Evolutionary conservation across 1,140 invertebrate species (phyloP), one percentile per base, ranked within the genome.

Genomic region (Olivierus martensii): DNA sequence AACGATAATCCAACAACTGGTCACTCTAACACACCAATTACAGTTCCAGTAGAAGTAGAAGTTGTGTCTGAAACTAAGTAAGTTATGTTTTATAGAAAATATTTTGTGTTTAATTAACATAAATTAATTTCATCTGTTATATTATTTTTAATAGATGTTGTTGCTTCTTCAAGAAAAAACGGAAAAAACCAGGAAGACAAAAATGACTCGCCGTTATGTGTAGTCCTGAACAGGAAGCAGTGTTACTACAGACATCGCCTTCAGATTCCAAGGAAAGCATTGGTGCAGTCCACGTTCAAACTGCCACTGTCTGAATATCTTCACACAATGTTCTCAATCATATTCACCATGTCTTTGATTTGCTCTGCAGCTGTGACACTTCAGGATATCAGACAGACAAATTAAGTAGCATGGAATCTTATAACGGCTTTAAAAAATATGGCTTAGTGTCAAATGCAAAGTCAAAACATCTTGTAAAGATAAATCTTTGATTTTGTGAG

Each of bases 11-110:
- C 89, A 21, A 90, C 86, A 44, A 90, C 87, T 62, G 91, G 89
- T 49, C 90, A 94, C 73, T 94, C 89, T 65, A 94, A 94, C 71
- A 93, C 90, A 60, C 91, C 90, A 54, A 94, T 95, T 66, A 91
- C 89, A 55, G 83, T 84, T 66, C 82, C 82, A 61, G 83, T 86
- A 69, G 92, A 95, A 76, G 83, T 91, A 39, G 92, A 95, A 68
- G 82, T 90, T 46, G 67, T 70, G 34, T 72, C 72, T 55, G 73
- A 74, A 63, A 74, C 72, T 54, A 75, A 74, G 73, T 75, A 69
- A 60, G 71, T 66, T 50, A n/a, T n/a, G n/a, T n/a, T n/a, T n/a
- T n/a, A n/a, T n/a, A 28, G 9, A 28, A 28, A 17, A 49, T 37
- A 43, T 9, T 28, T 28, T 6, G 9, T 6, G 9, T 28, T 28